Conservation (phyloP, 1,140 invertebrate genomes). For the Formica exsecta region DNA sequence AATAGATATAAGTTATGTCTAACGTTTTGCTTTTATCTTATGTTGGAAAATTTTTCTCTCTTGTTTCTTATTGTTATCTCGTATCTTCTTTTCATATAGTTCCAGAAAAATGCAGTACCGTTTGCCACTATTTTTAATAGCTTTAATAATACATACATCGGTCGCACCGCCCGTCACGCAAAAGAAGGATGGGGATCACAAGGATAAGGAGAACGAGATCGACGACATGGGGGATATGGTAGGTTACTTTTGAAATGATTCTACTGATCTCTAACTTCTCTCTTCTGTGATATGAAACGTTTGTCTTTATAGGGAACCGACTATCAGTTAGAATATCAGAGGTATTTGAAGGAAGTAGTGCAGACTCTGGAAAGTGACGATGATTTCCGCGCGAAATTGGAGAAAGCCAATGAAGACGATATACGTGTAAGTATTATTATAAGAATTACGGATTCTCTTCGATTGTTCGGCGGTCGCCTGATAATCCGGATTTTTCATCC, state of each 20-base stretch:
- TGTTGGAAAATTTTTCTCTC: neutral
- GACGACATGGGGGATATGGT: constrained; percentile 69
- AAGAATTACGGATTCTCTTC: neutral
- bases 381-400: constrained; percentile 93
- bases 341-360: constrained; percentile 95
- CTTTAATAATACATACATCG: constrained; percentile 76
- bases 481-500: too few species aligned
- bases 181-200: constrained; percentile 69
- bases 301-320: constrained; percentile 76
- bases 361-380: constrained; percentile 94
- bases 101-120: constrained; percentile 67
- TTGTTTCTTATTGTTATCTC: neutral
- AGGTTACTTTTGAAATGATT: constrained; percentile 20
- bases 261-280: neutral
- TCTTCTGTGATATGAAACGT: neutral
- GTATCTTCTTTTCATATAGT: neutral
- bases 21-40: neutral
- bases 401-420: constrained; percentile 93
- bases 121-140: constrained; percentile 58
- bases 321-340: constrained; percentile 91
- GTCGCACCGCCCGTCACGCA: constrained; percentile 83
- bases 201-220: constrained; percentile 66
- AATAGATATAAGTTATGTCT: neutral
- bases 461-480: too few species aligned
- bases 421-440: constrained; percentile 88